Base-by-base conservation (phyloP, 2,113 vertebrate genomes). In the Ictalurus punctatus region DNA sequence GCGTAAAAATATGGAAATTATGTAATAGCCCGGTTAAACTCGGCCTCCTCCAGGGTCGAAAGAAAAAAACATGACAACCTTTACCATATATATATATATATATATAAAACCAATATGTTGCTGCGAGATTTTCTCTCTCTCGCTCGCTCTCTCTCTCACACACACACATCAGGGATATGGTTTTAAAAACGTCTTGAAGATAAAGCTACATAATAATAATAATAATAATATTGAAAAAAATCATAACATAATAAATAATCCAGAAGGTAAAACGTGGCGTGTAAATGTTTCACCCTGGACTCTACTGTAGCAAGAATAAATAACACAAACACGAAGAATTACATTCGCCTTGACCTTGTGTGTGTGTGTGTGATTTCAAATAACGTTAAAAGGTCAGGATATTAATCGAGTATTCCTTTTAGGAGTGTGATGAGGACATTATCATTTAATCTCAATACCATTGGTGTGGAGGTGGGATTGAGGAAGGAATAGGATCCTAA, bases 1-100 rank as follows among this genome's bases (percentile, higher is more conserved):
- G 76, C 4, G 25, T 52, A 79, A 79, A 79, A 79, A 79, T 79
- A n/a, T 27, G 12, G 23, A 79, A 79, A 79, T 79, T 52, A 79
- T n/a, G 44, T 52, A 79, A 79, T 0, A 80, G 4, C 25, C 48
- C 30, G 5, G 30, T 80, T 80, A 56, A 59, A 82, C 54, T 23
- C 56, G 34, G 27, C 25, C 13, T 56, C 5, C 52, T 13, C 21
- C 30, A 3, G 9, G 0, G 27, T n/a, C 12, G 7, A 79, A 79
- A 76, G 71, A 8, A 48, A 44, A 54, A 79, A 6, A 54, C 25
- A n/a, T 3, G 14, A 30, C 52, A 30, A 0, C 71, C 3, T 25
- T 44, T 37, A 34, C 17, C 17, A 71, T 17, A 34, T 16, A 34
- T 8, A 40, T 6, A 48, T 48, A 40, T 40, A 40, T 40, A 40